Percentiles rank a stretch among this genome's conserved stretches.
These are phyloP conservation scores for Ptyas mucosa DNA, from an alignment of 2,113 vertebrate genomes.

Conservation along the genomic window DNA sequence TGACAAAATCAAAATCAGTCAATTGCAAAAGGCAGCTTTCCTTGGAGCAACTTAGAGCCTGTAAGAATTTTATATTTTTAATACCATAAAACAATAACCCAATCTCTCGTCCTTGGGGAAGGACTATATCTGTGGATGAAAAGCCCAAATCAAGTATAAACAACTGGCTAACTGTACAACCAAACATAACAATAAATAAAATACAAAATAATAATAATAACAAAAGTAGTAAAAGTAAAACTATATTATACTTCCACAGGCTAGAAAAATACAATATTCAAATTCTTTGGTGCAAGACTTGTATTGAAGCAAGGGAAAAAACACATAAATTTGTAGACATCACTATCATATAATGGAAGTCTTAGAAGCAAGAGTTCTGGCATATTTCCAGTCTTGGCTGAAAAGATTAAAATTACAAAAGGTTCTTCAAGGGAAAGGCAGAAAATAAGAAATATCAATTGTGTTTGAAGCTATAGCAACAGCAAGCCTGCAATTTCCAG, in stretches of 20 bases:
- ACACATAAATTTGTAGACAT: background rate
- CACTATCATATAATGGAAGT: background rate
- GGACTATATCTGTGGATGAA: background rate
- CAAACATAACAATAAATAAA: background rate
- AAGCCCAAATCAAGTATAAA: background rate
- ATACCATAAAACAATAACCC: background rate
- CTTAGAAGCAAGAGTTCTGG: background rate
- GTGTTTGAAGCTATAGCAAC: background rate
- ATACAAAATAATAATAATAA: background rate
- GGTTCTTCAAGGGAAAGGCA: background rate
- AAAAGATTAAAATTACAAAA: slow-evolving; percentile 17
- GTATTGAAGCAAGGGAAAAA: background rate
- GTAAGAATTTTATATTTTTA: background rate
- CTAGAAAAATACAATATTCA: background rate
- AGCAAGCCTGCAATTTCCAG: background rate
- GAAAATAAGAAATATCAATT: slow-evolving; percentile 11
- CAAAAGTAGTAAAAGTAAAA: background rate
- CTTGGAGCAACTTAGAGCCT: background rate
- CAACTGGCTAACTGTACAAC: background rate
- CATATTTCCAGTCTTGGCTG: background rate
- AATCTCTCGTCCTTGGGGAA: background rate
- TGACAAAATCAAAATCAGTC: background rate
- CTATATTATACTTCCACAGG: background rate
- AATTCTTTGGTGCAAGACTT: background rate
- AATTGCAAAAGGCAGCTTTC: background rate